These are phyloP conservation scores for Pyrrhosoma nymphula DNA, from an alignment of 2,888 invertebrate species.

Conservation along the genomic window DNA sequence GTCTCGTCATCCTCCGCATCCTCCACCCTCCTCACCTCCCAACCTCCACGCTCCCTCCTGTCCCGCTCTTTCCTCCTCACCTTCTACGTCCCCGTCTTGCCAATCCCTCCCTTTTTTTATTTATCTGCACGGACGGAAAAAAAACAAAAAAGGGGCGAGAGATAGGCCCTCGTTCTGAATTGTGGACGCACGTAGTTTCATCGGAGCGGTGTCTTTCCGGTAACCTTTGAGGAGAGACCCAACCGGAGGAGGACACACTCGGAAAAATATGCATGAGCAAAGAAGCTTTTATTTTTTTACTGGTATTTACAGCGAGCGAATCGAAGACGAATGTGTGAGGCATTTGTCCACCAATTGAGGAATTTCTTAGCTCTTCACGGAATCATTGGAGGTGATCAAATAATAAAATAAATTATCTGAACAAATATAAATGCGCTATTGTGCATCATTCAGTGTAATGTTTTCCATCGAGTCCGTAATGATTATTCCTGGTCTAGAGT, in stretches of 20 bases:
- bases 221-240: background rate
- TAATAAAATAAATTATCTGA: no score
- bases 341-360: no score
- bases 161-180: slow-evolving; percentile 22
- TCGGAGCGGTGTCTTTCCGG: slow-evolving; percentile 20
- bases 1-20: background rate
- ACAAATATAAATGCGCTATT: no score
- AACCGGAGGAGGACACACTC: background rate
- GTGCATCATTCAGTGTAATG: no score
- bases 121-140: slow-evolving; percentile 50
- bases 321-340: background rate
- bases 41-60: background rate
- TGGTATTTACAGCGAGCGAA: background rate
- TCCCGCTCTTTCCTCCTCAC: no score
- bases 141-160: background rate
- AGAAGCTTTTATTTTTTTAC: background rate
- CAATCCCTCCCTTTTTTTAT: slow-evolving; percentile 45
- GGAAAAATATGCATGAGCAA: background rate
- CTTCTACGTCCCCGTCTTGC: background rate
- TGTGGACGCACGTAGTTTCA: slow-evolving; percentile 51
- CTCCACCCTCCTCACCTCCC: background rate
- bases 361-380: no score
- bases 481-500: no score
- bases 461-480: no score
- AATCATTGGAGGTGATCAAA: no score